Base-by-base conservation (phyloP, 2,888 invertebrate species). In the Hirudinaria manillensis region DNA sequence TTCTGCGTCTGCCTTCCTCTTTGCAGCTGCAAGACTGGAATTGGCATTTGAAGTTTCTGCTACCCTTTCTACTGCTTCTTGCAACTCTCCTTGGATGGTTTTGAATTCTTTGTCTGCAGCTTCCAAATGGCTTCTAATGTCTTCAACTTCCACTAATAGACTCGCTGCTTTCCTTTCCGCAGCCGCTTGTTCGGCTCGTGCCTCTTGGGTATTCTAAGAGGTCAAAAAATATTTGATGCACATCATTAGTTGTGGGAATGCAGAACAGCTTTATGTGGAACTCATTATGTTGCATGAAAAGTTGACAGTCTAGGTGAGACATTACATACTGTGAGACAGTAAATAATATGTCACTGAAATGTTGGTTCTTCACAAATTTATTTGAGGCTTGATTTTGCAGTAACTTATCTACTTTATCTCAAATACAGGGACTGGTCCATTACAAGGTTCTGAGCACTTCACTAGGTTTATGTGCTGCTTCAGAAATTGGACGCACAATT, bases 101-200 rank as follows among this genome's bases (percentile, higher is more conserved):
- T 75, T 76, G 71, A 74, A 51, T 24, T 76, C 76, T 29, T 76
- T 76, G 24, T 76, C 76, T 13, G 45, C 51, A 21, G 61, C 61
- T 45, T 76, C 76, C 19, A 76, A 29, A 51, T 76, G 76, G 34
- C 45, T 36, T 24, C 71, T 53, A 21, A 68, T 10, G 13, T 75
- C 76, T 51, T 70, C 71, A 27, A 76, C 55, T 53, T 76, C 76
- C n/a, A 55, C 19, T 27, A 65, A 16, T 24, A 76, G 38, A 10
- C 19, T n/a, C 19, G 74, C 70, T 10, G 75, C 74, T 36, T 61
- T 72, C 27, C 76, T 45, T 24, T 76, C 76, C 21, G 76, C 70
- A 19, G 76, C 71, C 10, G 68, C 74, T 36, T 75, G 76, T 51
- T 76, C 76, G 10, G 76, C 71, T 38, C 76, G 55, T 4, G 74